Evolutionary conservation across 1,140 invertebrate genomes (phyloP).

Genomic region (Orchestia grillus): DNA sequence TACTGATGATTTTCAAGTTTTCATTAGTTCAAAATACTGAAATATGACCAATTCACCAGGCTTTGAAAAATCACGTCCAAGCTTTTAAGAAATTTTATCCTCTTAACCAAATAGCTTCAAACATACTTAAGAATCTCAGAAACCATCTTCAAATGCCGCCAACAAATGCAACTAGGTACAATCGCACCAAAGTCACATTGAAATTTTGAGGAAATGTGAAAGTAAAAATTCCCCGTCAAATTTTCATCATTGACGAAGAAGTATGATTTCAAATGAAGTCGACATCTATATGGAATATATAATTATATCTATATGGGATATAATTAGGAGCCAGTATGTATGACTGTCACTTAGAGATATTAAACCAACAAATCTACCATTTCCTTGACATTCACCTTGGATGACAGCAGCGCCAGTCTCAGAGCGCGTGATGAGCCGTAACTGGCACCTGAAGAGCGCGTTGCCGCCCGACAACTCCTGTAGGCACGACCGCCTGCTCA

Average conservation of each 20-base stretch:
- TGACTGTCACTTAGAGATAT: too few species aligned
- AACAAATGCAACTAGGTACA: neutral
- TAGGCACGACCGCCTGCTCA: neutral
- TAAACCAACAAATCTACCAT: neutral
- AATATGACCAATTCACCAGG: too few species aligned
- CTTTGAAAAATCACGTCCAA: too few species aligned
- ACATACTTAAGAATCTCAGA: neutral
- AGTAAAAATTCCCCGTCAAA: too few species aligned
- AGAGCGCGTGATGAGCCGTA: slow-evolving; percentile 28
- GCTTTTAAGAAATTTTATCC: too few species aligned
- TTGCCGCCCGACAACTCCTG: slow-evolving; percentile 36
- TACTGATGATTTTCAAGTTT: too few species aligned
- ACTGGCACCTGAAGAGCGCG: slow-evolving; percentile 4
- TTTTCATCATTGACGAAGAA: neutral
- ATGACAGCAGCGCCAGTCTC: neutral
- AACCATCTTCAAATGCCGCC: neutral
- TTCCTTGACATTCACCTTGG: neutral
- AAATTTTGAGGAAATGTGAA: neutral
- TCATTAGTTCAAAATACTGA: too few species aligned
- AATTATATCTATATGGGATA: neutral
- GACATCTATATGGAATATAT: neutral
- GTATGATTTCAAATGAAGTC: neutral
- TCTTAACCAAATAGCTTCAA: too few species aligned
- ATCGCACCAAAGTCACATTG: neutral
- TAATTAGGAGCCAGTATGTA: too few species aligned